Evolutionary conservation across 2,113 vertebrate genomes (phyloP), one percentile per base, ranked within the genome.

Genomic region (Coracopsis vasa): DNA sequence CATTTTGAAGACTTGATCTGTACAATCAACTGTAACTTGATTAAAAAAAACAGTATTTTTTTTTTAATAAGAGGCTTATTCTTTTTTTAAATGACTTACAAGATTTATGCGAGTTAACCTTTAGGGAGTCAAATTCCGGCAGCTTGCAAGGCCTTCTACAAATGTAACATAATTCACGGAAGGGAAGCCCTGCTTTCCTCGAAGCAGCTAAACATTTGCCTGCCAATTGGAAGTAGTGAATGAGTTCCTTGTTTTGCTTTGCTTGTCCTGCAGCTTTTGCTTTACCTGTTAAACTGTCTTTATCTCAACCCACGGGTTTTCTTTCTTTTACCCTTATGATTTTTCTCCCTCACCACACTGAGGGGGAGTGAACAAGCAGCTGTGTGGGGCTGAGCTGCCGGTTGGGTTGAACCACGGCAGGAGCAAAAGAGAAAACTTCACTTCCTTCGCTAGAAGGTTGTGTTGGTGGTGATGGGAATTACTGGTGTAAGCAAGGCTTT

Each of bases 401-500:
- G 7, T 23, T 7, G 20, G 27, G 45, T 87, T 44, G 79, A 62
- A 81, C 11, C 24, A 24, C 0, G 3, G 9, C 3, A 41, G 11
- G 11, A 87, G 28, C 27, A 42, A 15, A 37, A 50, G 33, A 53
- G 19, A 28, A 51, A 37, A 51, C 3, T 61, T 39, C 17, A 39
- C 16, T 6, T 74, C 37, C 60, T 80, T 84, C 27, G 1, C 10
- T 29, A 4, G 14, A 48, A 70, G 33, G 6, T 48, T 51, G 39
- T 12, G 3, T 4, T 70, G 60, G 1, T 56, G 23, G 7, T 61
- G 48, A 13, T 91, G 45, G 73, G 24, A 83, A 33, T 84, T 85
- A 42, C 33, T 53, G 56, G 51, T 84, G 16, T 50, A 31, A 95
- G 64, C 72, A 47, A 60, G 71, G 47, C 50, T 89, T 87, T 92